Evolutionary conservation across 2,113 vertebrate species (phyloP).

Genomic region (Oreocharis arfaki): DNA sequence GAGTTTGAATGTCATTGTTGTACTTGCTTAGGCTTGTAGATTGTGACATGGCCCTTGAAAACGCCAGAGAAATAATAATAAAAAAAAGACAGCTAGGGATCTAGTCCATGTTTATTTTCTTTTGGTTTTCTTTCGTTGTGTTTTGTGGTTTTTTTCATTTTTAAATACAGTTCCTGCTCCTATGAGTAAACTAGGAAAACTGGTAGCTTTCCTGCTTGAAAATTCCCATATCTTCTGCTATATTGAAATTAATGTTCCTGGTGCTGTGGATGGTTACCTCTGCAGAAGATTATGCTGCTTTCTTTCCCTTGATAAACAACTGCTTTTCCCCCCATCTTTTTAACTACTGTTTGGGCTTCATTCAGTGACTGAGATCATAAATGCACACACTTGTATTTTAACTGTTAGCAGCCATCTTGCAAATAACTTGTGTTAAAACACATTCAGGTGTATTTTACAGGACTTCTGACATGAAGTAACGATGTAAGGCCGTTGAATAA

Average conservation of each 20-base stretch:
- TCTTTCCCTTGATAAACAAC: background rate
- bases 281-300: background rate
- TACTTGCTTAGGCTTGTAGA: accelerated
- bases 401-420: background rate
- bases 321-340: background rate
- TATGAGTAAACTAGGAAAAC: background rate
- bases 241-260: background rate
- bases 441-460: background rate
- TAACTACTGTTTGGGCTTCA: background rate
- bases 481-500: background rate
- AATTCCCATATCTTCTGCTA: background rate
- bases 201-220: background rate
- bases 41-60: background rate
- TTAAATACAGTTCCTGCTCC: background rate
- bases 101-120: background rate
- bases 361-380: background rate
- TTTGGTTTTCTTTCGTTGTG: background rate
- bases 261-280: background rate
- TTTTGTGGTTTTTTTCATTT: background rate
- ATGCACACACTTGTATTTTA: background rate
- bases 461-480: background rate
- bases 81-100: background rate
- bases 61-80: background rate
- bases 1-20: background rate
- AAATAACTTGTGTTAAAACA: background rate